Evolutionary conservation across 2,888 invertebrate species (phyloP).

Genomic region (Cerceris rybyensis): DNA sequence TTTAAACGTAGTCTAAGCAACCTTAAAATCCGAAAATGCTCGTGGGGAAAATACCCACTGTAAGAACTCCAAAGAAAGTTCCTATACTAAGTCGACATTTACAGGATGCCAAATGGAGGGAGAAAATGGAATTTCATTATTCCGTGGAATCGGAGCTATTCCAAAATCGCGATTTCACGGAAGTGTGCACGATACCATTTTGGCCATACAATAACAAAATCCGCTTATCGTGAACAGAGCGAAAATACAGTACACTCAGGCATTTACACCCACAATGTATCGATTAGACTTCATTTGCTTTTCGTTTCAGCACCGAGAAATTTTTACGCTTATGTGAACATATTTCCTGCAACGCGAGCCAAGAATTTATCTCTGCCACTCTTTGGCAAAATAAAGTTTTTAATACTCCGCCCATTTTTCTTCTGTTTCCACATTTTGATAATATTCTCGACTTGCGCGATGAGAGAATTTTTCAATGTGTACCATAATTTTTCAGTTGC

Average conservation of each 20-base stretch:
- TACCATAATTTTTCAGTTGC: neutral
- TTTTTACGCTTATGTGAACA: neutral
- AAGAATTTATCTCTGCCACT: neutral
- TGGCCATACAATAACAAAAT: constrained; percentile 6
- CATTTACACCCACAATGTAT: neutral
- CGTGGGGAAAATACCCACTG: no score
- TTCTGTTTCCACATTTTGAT: neutral
- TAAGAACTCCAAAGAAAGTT: no score
- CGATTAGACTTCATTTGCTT: constrained; percentile 12
- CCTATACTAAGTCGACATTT: neutral
- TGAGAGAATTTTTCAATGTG: neutral
- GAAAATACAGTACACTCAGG: neutral
- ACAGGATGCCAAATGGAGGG: constrained; percentile 7
- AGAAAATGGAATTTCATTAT: constrained; percentile 53
- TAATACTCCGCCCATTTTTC: neutral
- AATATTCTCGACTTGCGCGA: neutral
- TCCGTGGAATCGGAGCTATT: constrained; percentile 23
- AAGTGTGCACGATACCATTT: neutral
- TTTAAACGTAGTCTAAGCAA: no score
- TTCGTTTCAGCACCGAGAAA: neutral
- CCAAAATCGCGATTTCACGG: constrained; percentile 21
- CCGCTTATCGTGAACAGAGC: constrained; percentile 2
- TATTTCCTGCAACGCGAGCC: neutral
- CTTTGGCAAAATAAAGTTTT: constrained; percentile 1
- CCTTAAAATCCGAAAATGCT: no score